Conservation (phyloP, 2,113 vertebrate species). For the Eudyptes chrysolophus region DNA sequence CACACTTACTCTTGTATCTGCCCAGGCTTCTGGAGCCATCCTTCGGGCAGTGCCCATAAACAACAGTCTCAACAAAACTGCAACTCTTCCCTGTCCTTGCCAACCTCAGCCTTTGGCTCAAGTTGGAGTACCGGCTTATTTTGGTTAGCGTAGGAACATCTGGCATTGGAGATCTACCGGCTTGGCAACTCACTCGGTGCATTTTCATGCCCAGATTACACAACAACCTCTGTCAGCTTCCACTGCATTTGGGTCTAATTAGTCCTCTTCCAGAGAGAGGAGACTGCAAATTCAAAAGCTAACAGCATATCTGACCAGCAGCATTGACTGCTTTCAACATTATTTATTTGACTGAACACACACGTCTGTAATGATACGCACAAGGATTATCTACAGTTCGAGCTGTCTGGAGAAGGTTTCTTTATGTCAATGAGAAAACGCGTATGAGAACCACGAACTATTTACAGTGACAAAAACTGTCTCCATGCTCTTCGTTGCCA, state of each 20-base stretch:
- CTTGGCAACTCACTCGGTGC: not conserved
- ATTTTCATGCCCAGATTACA: not conserved
- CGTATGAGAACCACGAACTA: not conserved
- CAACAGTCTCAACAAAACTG: not conserved
- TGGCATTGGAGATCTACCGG: not conserved
- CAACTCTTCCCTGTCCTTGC: not conserved
- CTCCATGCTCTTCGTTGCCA: not conserved
- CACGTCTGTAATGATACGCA: accelerated
- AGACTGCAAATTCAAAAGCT: not conserved
- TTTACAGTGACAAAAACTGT: not conserved
- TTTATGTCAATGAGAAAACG: not conserved
- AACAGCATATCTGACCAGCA: not conserved
- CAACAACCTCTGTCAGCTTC: not conserved
- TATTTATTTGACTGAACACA: not conserved
- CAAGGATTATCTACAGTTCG: accelerated
- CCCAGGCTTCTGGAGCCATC: not conserved
- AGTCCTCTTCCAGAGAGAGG: not conserved
- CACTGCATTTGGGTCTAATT: not conserved
- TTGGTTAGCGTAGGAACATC: not conserved
- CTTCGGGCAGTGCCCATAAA: not conserved
- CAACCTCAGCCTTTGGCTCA: not conserved
- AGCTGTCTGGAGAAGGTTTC: not conserved
- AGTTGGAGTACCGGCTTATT: not conserved
- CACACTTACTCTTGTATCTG: not conserved
- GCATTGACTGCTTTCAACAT: not conserved